Conservation (phyloP, 1,140 invertebrate genomes). For the Mizuhopecten yessoensis region DNA sequence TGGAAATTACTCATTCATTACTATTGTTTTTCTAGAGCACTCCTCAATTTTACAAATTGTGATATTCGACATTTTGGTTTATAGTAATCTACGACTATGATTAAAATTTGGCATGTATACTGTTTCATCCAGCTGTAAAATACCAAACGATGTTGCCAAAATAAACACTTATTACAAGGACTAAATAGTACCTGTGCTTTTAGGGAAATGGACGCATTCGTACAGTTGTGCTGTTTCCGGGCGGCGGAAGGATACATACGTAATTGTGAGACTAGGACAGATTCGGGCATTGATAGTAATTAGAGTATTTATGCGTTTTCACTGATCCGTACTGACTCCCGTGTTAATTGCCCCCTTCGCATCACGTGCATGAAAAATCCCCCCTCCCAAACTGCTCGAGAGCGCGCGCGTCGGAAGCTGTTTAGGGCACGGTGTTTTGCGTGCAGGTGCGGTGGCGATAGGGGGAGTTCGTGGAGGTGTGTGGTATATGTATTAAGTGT, state of each 20-base stretch:
- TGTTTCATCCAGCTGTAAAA: constrained; percentile 19
- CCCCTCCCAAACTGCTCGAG: not conserved
- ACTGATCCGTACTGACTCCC: constrained; percentile 2
- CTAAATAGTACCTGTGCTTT: not conserved
- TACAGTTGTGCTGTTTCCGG: constrained; percentile 17
- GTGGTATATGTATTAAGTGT: constrained; percentile 34
- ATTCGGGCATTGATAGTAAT: constrained; percentile 26
- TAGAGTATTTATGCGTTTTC: constrained; percentile 17
- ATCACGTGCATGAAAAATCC: constrained; percentile 37
- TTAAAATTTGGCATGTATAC: constrained; percentile 3
- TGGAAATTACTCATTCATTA: no score
- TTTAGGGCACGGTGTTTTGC: constrained; percentile 13
- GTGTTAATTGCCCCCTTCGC: constrained; percentile 23
- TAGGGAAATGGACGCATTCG: not conserved
- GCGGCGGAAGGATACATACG: not conserved
- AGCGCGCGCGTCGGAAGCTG: constrained; percentile 28
- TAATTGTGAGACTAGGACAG: constrained; percentile 24
- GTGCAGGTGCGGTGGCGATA: constrained; percentile 36
- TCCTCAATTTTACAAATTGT: no score
- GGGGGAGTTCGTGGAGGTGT: constrained; percentile 29
- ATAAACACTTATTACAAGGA: not conserved
- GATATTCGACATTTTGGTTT: not conserved
- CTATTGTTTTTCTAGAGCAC: no score
- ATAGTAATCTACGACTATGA: not conserved
- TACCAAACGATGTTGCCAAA: not conserved